Base-by-base conservation (phyloP, 2,113 vertebrate genomes). In the Misgurnus mizolepis region DNA sequence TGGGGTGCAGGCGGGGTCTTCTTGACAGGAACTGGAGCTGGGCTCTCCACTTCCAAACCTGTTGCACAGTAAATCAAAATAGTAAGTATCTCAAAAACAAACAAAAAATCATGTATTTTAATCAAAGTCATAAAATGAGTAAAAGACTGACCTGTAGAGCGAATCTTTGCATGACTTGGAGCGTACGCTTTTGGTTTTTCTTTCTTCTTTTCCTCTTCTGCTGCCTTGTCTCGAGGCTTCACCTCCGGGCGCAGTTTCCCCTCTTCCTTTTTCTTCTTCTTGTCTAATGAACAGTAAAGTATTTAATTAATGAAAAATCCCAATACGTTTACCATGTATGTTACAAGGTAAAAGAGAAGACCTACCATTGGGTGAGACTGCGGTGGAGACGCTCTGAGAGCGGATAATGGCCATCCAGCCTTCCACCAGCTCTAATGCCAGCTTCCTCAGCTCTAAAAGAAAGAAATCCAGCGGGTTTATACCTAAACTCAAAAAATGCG, bases 331-430 rank as follows among this genome's bases (percentile, higher is more conserved):
- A 45, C 43, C 12, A 14, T 6, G 14, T 53, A 53, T 3, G 12
- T 53, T 53, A 55, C 5, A 58, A 6, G 14, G 34, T 2, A 34
- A 41, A 10, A 2, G 12, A 2, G 0, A 12, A n/a, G 39, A 0
- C 6, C 1, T 90, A 94, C 93, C 93, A 41, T 91, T 89, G 53
- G 92, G 89, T 5, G 89, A 89, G 47, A n/a, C 87, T 14, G 71
- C 86, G 10, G 91, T 88, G 76, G 93, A 89, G 5, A 95, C 92
- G 1, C 96, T 98, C 84, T 98, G 96, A 40, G 96, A 97, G 15
- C 96, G 95, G 79, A 98, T 98, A 10, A 94, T 95, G 0, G 94
- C 95, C 97, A 98, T 98, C 96, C 97, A 98, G 75, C 96, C 95
- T 0, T 95, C 95, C n/a, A 98, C 96, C 0, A 98, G 91, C 78